phyloP scores from a whole-genome alignment of 1,140 invertebrate species.

The Cecropterus lyciades region DNA sequence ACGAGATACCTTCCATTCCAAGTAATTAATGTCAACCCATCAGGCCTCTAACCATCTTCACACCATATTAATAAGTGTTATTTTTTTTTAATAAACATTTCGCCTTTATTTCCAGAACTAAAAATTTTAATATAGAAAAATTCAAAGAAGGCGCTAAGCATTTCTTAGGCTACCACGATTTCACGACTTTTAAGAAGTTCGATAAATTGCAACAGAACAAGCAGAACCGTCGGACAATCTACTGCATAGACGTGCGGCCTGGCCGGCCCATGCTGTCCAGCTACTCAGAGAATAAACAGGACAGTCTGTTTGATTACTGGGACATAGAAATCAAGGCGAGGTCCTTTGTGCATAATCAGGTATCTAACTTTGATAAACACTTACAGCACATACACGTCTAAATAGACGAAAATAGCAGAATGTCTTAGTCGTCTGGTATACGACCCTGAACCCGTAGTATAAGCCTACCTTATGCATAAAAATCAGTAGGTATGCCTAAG shows the following conservation, averaged over 20 bases:
- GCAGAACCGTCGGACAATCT: slow-evolving; percentile 80
- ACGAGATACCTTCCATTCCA: no score
- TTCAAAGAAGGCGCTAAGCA: slow-evolving; percentile 83
- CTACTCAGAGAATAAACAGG: slow-evolving; percentile 51
- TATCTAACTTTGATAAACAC: slow-evolving; percentile 53
- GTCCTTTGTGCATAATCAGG: slow-evolving; percentile 91
- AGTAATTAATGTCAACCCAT: no score
- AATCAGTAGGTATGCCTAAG: no score
- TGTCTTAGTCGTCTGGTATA: no score
- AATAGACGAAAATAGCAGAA: no score
- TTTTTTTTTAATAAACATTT: not conserved
- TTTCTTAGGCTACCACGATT: slow-evolving; percentile 88
- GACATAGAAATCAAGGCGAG: slow-evolving; percentile 86
- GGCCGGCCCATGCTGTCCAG: slow-evolving; percentile 73
- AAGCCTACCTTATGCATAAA: no score
- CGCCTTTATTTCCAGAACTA: slow-evolving; percentile 68
- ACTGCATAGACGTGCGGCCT: slow-evolving; percentile 80
- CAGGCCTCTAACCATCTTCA: no score
- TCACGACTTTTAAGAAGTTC: slow-evolving; percentile 86
- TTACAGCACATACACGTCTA: no score
- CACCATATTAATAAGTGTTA: no score
- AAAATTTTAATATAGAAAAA: slow-evolving; percentile 86
- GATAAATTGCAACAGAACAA: slow-evolving; percentile 68
- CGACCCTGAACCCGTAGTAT: no score
- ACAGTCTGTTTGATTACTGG: slow-evolving; percentile 86